phyloP scores from a whole-genome alignment of 2,888 invertebrate species.

The Melolontha melolontha region DNA sequence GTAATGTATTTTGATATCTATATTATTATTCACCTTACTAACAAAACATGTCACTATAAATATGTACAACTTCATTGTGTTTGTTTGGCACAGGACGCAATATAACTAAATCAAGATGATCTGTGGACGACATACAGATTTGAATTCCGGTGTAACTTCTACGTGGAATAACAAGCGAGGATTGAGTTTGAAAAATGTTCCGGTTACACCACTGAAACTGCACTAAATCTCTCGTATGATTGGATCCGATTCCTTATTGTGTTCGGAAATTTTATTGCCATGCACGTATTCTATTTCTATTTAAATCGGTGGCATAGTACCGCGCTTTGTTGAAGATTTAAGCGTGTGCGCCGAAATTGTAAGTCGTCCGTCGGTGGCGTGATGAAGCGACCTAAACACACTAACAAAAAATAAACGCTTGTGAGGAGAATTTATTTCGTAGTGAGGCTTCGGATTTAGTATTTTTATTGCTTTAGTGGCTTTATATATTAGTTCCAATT shows the following conservation, averaged over 20 bases:
- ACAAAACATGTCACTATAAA: neutral
- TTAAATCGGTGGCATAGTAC: constrained; percentile 32
- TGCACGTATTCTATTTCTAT: constrained; percentile 41
- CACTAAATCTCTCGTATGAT: constrained; percentile 38
- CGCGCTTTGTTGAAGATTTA: constrained; percentile 20
- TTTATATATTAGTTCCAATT: no score
- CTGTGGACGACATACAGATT: constrained; percentile 11
- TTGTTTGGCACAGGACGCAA: constrained; percentile 8
- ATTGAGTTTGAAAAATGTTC: constrained; percentile 28
- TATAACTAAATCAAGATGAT: constrained; percentile 22
- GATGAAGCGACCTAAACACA: constrained; percentile 15
- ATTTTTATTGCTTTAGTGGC: neutral
- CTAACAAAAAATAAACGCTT: constrained; percentile 15
- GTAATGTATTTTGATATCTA: no score
- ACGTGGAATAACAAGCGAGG: constrained; percentile 21
- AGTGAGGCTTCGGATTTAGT: neutral
- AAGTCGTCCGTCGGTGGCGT: neutral
- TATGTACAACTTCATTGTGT: neutral
- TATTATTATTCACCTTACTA: no score
- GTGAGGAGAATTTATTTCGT: constrained; percentile 5
- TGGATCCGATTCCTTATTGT: constrained; percentile 37
- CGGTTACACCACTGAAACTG: constrained; percentile 24
- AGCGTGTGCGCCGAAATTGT: constrained; percentile 23
- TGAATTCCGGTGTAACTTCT: constrained; percentile 7
- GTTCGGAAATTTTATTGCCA: constrained; percentile 37